Percentiles rank a stretch among this genome's conserved stretches.
These are phyloP conservation scores for Ceratotherium simum DNA, from an alignment of 2,113 vertebrate species.

Conservation along the genomic window DNA sequence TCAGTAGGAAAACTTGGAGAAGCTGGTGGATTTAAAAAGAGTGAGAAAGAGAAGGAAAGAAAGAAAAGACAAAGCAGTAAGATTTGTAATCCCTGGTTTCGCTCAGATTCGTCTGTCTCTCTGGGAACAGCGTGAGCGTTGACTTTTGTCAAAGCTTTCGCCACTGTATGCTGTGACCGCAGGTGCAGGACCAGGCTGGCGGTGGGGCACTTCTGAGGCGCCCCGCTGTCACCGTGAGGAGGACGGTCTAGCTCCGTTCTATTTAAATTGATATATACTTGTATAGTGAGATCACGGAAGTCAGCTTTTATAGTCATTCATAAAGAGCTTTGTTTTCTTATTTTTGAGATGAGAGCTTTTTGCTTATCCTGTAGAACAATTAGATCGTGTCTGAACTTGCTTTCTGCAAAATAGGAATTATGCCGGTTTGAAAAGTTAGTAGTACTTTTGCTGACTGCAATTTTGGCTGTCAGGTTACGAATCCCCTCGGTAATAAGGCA, in stretches of 20 bases:
- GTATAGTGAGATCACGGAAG: background rate
- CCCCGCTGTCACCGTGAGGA: background rate
- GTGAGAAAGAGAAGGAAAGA: background rate
- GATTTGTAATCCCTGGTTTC: background rate
- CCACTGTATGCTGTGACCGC: background rate
- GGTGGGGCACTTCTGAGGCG: background rate
- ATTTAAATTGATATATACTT: background rate
- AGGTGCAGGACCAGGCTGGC: background rate
- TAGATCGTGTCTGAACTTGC: background rate
- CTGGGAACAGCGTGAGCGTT: background rate
- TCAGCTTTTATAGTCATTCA: background rate
- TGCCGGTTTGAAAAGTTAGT: background rate
- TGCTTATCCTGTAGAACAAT: background rate
- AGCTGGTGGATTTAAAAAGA: background rate
- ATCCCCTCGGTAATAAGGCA: background rate
- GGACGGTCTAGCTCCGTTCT: background rate
- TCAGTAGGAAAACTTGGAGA: constrained; percentile 49
- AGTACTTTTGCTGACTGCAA: background rate
- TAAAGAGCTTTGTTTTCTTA: background rate
- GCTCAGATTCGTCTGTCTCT: background rate
- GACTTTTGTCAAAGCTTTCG: background rate
- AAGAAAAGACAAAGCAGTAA: background rate
- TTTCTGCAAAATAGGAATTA: background rate
- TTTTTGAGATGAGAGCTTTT: background rate
- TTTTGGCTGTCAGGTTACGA: background rate